These are phyloP conservation scores for Anas capensis DNA, from an alignment of 2,797 vertebrate species.

Conservation along the genomic window DNA sequence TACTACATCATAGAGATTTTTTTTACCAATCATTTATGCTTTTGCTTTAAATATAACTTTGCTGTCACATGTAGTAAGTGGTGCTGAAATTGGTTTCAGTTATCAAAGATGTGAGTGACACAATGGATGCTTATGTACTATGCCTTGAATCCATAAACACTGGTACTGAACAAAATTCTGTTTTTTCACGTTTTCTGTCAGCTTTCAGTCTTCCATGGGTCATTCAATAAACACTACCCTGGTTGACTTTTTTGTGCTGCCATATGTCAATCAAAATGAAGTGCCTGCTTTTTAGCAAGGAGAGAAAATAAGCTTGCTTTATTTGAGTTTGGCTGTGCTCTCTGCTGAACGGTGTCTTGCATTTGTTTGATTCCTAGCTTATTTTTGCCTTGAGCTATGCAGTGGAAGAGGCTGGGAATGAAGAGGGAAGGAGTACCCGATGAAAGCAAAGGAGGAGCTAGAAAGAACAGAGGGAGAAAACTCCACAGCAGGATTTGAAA, in stretches of 20 bases:
- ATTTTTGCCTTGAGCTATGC: slow-evolving; percentile 44
- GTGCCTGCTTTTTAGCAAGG: slow-evolving; percentile 29
- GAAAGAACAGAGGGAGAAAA: not conserved
- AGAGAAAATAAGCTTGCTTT: slow-evolving; percentile 63
- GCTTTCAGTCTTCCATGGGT: slow-evolving; percentile 70
- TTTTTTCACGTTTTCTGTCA: slow-evolving; percentile 70
- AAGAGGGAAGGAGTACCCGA: not conserved
- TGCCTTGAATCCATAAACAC: slow-evolving; percentile 22
- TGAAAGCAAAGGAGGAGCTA: slow-evolving; percentile 7
- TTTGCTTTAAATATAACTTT: not conserved
- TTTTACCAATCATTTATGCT: not conserved
- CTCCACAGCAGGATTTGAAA: not conserved
- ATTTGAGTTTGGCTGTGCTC: slow-evolving; percentile 54
- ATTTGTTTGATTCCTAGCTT: slow-evolving; percentile 14
- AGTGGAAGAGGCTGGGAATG: not conserved
- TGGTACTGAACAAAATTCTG: slow-evolving; percentile 42
- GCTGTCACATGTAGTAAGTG: not conserved
- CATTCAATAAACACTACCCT: slow-evolving; percentile 67
- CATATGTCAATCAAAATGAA: slow-evolving; percentile 74
- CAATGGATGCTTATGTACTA: slow-evolving; percentile 26
- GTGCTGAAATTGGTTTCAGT: slow-evolving; percentile 38
- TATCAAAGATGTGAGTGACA: slow-evolving; percentile 31
- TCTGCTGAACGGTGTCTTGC: not conserved
- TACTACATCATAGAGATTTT: not conserved
- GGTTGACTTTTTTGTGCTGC: slow-evolving; percentile 70